Conservation (phyloP, 2,113 vertebrate species). For the Panthera tigris region DNA sequence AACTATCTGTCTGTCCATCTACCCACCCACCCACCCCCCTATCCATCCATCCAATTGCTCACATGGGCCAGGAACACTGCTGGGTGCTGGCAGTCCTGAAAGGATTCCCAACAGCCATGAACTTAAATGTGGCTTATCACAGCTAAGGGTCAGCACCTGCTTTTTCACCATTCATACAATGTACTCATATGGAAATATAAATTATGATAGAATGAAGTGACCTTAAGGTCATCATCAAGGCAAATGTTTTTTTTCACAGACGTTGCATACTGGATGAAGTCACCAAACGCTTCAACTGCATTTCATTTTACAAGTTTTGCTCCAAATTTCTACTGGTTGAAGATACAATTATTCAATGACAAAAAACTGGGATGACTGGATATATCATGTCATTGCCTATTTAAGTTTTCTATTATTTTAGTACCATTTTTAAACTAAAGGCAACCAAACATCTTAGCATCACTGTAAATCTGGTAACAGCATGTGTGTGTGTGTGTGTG, state of each 20-base stretch:
- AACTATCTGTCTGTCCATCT: too few species aligned
- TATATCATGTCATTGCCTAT: not conserved
- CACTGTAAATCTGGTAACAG: not conserved
- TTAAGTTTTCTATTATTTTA: not conserved
- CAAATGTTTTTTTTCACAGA: not conserved
- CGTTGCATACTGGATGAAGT: not conserved
- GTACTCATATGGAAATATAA: not conserved
- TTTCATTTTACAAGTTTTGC: not conserved
- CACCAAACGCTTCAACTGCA: not conserved
- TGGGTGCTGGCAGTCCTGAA: not conserved
- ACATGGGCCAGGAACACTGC: not conserved
- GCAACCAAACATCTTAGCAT: not conserved
- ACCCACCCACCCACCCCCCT: not conserved
- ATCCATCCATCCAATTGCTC: not conserved
- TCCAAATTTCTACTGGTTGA: not conserved
- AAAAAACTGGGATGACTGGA: not conserved
- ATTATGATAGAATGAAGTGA: not conserved
- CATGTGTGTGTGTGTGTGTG: too few species aligned
- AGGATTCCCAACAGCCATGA: not conserved
- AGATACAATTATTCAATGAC: not conserved
- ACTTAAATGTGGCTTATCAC: not conserved
- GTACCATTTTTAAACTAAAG: not conserved
- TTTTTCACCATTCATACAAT: not conserved
- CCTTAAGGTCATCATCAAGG: not conserved
- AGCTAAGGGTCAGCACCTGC: not conserved